Evolutionary conservation across 2,113 vertebrate genomes (phyloP).

Genomic region (Pomatorhinus ruficollis): DNA sequence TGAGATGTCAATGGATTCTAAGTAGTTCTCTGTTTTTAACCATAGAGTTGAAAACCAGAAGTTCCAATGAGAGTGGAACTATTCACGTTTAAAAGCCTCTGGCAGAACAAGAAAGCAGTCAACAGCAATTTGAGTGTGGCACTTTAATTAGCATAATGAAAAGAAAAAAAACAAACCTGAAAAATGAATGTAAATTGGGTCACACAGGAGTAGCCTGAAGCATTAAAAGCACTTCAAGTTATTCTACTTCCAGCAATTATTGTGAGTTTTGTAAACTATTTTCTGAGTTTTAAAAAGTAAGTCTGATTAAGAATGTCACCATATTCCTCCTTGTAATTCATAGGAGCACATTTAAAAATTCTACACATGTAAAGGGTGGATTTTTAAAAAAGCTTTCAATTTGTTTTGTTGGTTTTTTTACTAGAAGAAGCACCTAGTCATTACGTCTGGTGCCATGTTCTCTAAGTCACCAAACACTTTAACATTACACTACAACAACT

Average conservation of each 20-base stretch:
- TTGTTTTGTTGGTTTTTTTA: neutral
- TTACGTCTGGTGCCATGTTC: neutral
- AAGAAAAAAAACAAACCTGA: neutral
- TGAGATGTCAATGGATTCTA: neutral
- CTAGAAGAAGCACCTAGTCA: neutral
- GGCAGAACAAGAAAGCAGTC: neutral
- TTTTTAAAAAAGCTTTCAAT: neutral
- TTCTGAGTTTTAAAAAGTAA: neutral
- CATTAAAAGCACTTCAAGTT: neutral
- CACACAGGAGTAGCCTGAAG: slow-evolving; percentile 17
- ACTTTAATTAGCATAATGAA: slow-evolving; percentile 50
- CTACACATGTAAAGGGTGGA: neutral
- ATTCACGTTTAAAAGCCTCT: neutral
- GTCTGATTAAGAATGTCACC: neutral
- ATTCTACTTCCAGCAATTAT: neutral
- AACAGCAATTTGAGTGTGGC: slow-evolving; percentile 8
- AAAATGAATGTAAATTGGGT: slow-evolving; percentile 44
- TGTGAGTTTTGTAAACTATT: neutral
- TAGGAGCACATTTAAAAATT: neutral
- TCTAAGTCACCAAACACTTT: neutral
- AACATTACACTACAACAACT: neutral
- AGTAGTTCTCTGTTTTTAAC: neutral
- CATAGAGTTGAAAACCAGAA: neutral
- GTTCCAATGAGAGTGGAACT: neutral
- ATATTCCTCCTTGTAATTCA: neutral